phyloP scores from a whole-genome alignment of 2,113 vertebrate genomes.

The Amphiprion percula region DNA sequence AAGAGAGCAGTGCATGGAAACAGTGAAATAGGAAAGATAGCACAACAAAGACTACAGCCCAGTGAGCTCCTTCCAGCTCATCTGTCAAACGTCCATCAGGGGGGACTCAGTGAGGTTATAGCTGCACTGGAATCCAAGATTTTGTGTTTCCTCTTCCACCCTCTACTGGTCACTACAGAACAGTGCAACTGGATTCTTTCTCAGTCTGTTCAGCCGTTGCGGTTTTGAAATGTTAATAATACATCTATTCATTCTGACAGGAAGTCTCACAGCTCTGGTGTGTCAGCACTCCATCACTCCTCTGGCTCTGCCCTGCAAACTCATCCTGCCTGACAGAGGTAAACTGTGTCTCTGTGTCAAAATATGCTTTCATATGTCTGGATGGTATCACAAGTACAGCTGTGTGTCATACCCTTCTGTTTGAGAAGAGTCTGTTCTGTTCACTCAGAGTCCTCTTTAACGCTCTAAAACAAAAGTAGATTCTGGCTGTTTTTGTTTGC shows the following conservation, averaged over 20 bases:
- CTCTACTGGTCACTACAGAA: constrained; percentile 53
- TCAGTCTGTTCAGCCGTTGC: background rate
- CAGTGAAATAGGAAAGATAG: too few relatives aligned
- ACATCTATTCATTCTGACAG: constrained; percentile 73
- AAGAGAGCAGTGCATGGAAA: too few relatives aligned
- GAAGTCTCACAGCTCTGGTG: constrained; percentile 94
- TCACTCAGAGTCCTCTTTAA: too few relatives aligned
- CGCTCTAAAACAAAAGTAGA: too few relatives aligned
- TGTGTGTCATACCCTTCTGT: too few relatives aligned
- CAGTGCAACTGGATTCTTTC: background rate
- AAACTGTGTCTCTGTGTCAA: background rate
- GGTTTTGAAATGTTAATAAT: background rate
- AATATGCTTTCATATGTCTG: background rate
- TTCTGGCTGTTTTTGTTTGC: too few relatives aligned
- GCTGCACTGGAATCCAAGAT: too few relatives aligned
- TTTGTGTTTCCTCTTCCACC: constrained; percentile 17
- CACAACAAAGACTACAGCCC: too few relatives aligned
- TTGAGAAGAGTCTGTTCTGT: too few relatives aligned
- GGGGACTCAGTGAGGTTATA: background rate
- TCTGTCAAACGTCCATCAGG: background rate
- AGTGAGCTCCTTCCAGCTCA: background rate
- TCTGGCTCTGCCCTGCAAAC: constrained; percentile 93
- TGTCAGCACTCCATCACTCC: constrained; percentile 97
- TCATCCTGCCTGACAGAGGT: constrained; percentile 96
- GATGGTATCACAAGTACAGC: background rate